Base-by-base conservation (phyloP, 2,797 vertebrate species). In the Onychomys leucogaster region DNA sequence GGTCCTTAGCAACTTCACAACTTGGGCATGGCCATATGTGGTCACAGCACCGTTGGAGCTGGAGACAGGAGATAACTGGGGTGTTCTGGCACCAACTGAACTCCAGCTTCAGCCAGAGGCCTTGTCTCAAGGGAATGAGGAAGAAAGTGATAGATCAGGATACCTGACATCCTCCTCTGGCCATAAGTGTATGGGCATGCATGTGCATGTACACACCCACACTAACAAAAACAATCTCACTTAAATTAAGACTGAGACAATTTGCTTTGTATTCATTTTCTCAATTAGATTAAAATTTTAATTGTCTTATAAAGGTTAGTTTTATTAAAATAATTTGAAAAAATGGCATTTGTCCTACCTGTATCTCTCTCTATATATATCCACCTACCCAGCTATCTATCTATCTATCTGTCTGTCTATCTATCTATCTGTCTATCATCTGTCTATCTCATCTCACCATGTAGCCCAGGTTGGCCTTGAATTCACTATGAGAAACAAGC, bases 241-340 rank as follows among this genome's bases (percentile, higher is more conserved):
- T 92, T 89, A 41, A 87, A 91, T 85, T 87, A 43, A 81, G 67
- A 81, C 12, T 34, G 13, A 43, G 41, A 81, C 46, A 63, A 6
- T 14, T 83, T 92, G 83, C 71, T 89, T 82, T 95, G 19, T 7
- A 85, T 21, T 80, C 12, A 6, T 81, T 93, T 84, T 76, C 37
- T 94, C 41, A 89, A 25, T 63, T 17, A 65, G 49, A 91, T 65
- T 92, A 43, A 95, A 87, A 71, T 95, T 34, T 8, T 25, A 65
- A 7, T 84, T 95, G 52, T 82, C 87, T 88, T 82, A 90, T 57
- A 73, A 95, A 92, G 23, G 21, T 80, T 76, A 73, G 67, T 78
- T 82, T 93, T 94, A 91, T 92, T 84, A 81, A 88, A 94, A 85
- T 81, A 94, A 82, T 76, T 73, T 55, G 27, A 95, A 94, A 37